phyloP scores from a whole-genome alignment of 2,113 vertebrate species.

The Panthera tigris region DNA sequence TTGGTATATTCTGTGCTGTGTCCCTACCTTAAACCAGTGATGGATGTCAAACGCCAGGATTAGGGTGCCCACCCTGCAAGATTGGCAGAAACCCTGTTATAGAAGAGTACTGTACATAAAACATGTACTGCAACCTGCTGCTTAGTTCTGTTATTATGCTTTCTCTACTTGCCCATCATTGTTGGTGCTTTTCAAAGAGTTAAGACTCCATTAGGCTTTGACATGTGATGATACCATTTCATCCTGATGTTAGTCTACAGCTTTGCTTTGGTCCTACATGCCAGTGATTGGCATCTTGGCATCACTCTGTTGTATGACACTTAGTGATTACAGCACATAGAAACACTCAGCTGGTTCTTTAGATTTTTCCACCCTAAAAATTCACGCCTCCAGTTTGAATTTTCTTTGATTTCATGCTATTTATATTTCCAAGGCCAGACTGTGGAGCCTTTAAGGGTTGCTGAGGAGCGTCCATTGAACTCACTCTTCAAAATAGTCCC shows the following conservation, averaged over 20 bases:
- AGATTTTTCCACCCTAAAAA: background rate
- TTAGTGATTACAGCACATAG: background rate
- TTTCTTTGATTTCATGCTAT: background rate
- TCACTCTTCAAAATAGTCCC: background rate
- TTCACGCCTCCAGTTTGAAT: background rate
- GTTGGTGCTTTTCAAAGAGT: background rate
- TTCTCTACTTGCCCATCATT: background rate
- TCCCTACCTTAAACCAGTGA: background rate
- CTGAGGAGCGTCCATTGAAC: background rate
- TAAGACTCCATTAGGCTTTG: background rate
- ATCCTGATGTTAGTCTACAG: background rate
- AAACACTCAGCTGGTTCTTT: background rate
- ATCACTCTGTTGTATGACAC: background rate
- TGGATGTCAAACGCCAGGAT: background rate
- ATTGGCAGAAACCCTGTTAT: background rate
- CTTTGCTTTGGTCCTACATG: background rate
- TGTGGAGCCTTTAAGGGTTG: background rate
- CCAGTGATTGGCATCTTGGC: background rate
- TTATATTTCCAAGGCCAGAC: background rate
- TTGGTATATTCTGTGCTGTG: background rate
- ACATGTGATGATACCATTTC: background rate
- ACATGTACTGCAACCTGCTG: fast-evolving
- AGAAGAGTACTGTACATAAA: background rate
- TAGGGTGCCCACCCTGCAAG: background rate
- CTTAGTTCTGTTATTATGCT: background rate